Conservation (phyloP, 2,888 invertebrate species). For the Agrochola macilenta region DNA sequence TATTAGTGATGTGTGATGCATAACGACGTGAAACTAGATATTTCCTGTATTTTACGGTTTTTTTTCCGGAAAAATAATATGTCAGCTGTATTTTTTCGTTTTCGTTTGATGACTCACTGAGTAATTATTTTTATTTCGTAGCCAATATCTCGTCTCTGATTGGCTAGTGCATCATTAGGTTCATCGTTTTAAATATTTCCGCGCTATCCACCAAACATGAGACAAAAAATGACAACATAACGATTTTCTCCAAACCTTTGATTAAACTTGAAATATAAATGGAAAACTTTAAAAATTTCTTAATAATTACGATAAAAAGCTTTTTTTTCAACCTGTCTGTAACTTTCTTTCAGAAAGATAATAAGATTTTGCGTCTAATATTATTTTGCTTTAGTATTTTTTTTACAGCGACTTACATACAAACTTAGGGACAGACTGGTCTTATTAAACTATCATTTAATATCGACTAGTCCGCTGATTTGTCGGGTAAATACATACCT, state of each 20-base stretch:
- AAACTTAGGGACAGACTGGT: constrained; percentile 56
- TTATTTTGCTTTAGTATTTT: constrained; percentile 42
- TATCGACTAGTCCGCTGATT: constrained; percentile 33
- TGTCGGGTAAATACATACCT: background rate
- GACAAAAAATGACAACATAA: constrained; percentile 28
- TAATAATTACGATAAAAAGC: constrained; percentile 59
- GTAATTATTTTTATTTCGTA: background rate
- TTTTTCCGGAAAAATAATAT: background rate
- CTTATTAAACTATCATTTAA: constrained; percentile 24
- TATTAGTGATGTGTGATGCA: constrained; percentile 41
- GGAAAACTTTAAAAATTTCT: constrained; percentile 45
- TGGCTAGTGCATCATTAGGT: background rate
- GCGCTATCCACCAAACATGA: constrained; percentile 35
- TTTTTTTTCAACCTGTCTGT: constrained; percentile 52
- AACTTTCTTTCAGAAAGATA: constrained; percentile 68
- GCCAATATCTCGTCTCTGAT: background rate
- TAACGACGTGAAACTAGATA: constrained; percentile 32
- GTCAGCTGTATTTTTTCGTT: background rate
- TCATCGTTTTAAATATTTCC: constrained; percentile 8
- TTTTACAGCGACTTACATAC: constrained; percentile 55
- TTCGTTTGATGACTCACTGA: background rate
- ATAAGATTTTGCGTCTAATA: constrained; percentile 49
- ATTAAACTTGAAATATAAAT: constrained; percentile 47
- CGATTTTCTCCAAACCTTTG: constrained; percentile 27
- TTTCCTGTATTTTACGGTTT: background rate